Percentiles rank a stretch among this genome's conserved stretches.
Conservation (phyloP, 2,888 invertebrate species). For the Pollenia amentaria region DNA sequence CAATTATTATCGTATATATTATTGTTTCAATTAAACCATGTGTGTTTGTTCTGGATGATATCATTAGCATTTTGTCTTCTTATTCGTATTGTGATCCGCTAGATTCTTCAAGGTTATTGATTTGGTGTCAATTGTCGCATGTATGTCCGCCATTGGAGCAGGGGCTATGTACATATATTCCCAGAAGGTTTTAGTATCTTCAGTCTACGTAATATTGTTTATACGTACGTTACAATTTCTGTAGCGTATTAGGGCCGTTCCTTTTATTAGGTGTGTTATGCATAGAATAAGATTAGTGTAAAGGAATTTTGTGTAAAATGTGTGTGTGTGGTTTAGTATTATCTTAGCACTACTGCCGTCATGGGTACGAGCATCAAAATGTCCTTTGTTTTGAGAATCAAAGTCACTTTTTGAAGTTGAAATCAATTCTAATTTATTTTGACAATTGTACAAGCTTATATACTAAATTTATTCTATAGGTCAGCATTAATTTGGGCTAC, state of each 20-base stretch:
- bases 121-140: constrained; percentile 9
- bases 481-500: too few relatives aligned
- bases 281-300: constrained; percentile 33
- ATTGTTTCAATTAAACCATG: constrained; percentile 7
- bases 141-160: constrained; percentile 10
- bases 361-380: too few relatives aligned
- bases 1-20: constrained; percentile 23
- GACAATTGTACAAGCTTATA: too few relatives aligned
- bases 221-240: constrained; percentile 18
- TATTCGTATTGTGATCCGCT: constrained; percentile 23
- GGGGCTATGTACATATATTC: constrained; percentile 37
- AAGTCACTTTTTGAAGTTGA: too few relatives aligned
- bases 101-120: constrained; percentile 25
- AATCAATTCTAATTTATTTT: too few relatives aligned
- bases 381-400: too few relatives aligned
- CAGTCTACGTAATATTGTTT: constrained; percentile 33
- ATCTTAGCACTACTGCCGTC: too few relatives aligned
- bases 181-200: constrained; percentile 17
- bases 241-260: constrained; percentile 37
- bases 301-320: too few relatives aligned
- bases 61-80: constrained; percentile 14
- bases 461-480: too few relatives aligned
- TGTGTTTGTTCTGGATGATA: constrained; percentile 13
- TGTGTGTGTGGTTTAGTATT: too few relatives aligned
- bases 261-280: constrained; percentile 19